Conservation (phyloP, 1,140 invertebrate genomes). For the Eciton burchellii region DNA sequence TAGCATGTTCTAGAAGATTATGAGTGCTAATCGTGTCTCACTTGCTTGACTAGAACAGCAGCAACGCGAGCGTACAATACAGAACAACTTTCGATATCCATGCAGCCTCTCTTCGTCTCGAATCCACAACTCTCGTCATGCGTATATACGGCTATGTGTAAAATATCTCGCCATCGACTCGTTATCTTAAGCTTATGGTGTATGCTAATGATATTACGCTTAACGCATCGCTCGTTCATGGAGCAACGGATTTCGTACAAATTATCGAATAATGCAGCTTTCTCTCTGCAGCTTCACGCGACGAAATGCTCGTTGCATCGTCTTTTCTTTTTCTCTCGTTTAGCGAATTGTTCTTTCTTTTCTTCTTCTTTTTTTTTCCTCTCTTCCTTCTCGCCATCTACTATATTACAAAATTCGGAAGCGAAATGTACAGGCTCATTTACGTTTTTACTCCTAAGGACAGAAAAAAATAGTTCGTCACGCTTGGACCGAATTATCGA, state of each 20-base stretch:
- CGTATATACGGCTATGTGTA: conserved; percentile 66
- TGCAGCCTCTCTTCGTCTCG: conserved; percentile 57
- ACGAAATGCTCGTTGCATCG: conserved; percentile 23
- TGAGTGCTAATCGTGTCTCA: conserved; percentile 22
- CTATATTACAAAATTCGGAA: conserved; percentile 69
- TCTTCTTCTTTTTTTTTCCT: conserved; percentile 18
- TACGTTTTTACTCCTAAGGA: conserved; percentile 41
- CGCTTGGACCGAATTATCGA: conserved; percentile 35
- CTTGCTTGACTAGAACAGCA: conserved; percentile 55
- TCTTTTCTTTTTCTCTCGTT: conserved; percentile 19
- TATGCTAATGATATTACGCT: conserved; percentile 67
- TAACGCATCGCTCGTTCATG: conserved; percentile 52
- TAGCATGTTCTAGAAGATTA: neutral
- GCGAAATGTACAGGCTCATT: conserved; percentile 64
- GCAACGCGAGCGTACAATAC: conserved; percentile 35
- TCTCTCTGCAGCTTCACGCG: conserved; percentile 4
- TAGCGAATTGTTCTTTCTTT: neutral
- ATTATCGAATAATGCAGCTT: conserved; percentile 49
- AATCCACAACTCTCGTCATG: conserved; percentile 51
- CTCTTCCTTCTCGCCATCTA: neutral
- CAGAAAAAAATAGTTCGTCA: conserved; percentile 46
- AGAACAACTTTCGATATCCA: conserved; percentile 59
- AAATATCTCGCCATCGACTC: conserved; percentile 68
- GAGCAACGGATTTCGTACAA: conserved; percentile 52
- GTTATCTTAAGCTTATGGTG: conserved; percentile 61